These are phyloP conservation scores for Danio rerio DNA, from an alignment of 2,113 vertebrate genomes.

Conservation along the genomic window GRCz12tu NC_133183.1:23107501-23108000, in stretches of 20 bases:
- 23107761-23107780: background rate
- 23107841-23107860: background rate
- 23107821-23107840: background rate
- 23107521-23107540: constrained; percentile 8
- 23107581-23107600: background rate
- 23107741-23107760: background rate
- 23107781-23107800: background rate
- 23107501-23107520: background rate
- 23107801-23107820: background rate
- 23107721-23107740: background rate
- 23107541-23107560: constrained; percentile 1
- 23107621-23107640: background rate
- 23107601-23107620: background rate
- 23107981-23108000: background rate
- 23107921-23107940: no score
- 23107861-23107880: background rate
- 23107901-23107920: no score
- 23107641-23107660: background rate
- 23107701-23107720: background rate
- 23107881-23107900: no score
- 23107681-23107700: constrained; percentile 2
- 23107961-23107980: no score
- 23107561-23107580: background rate
- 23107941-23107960: no score
- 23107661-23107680: constrained; percentile 4